Conservation (phyloP, 2,797 vertebrate genomes). For the Centropyge bicolor region DNA sequence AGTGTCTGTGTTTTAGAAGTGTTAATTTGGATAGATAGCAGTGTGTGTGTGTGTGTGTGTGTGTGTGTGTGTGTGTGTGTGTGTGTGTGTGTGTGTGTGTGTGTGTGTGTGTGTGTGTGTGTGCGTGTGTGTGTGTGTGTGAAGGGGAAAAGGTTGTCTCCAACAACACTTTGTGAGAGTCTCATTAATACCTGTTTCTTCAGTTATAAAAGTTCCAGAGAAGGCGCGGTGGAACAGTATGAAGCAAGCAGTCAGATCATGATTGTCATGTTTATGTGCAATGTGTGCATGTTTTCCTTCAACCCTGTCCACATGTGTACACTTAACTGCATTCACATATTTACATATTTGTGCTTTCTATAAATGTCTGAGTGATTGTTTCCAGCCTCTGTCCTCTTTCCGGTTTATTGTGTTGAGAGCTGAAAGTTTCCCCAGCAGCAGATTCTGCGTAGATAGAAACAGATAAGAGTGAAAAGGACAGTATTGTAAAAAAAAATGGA, state of each 20-base stretch:
- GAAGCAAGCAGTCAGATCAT: constrained; percentile 20
- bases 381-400: constrained; percentile 11
- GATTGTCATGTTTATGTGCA: constrained; percentile 30
- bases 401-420: constrained; percentile 19
- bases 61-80: background rate
- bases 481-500: background rate
- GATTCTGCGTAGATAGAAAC: constrained; percentile 17
- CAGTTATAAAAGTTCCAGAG: constrained; percentile 39
- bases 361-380: constrained; percentile 28
- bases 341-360: constrained; percentile 29
- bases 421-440: constrained; percentile 32
- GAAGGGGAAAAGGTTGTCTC: constrained; percentile 39
- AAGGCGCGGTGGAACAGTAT: constrained; percentile 24
- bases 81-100: constrained; percentile 23
- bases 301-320: background rate
- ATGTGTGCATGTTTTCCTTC: constrained; percentile 10
- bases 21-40: constrained; percentile 55
- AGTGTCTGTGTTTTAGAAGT: constrained; percentile 65
- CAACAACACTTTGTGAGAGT: constrained; percentile 47
- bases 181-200: constrained; percentile 58
- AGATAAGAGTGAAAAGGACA: constrained; percentile 1
- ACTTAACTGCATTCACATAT: background rate
- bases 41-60: constrained; percentile 14
- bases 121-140: background rate
- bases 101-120: background rate